Conservation (phyloP, 2,888 invertebrate genomes). For the Saturnia pavonia region DNA sequence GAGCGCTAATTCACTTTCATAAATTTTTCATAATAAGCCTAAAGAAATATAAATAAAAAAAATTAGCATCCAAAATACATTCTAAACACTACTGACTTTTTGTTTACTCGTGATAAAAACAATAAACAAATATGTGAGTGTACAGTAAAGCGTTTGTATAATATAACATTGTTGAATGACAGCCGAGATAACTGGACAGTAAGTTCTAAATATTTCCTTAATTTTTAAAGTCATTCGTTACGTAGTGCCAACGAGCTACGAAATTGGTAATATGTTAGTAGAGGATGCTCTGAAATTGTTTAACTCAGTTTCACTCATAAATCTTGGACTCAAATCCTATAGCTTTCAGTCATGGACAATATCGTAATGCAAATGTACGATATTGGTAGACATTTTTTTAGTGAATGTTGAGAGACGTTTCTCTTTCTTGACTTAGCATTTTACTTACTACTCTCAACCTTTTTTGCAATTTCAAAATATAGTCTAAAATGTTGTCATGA, state of each 20-base stretch:
- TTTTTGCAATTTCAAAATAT: background rate
- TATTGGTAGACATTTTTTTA: background rate
- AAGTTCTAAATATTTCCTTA: slow-evolving; percentile 65
- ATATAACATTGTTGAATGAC: slow-evolving; percentile 48
- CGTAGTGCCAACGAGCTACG: slow-evolving; percentile 30
- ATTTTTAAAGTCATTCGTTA: slow-evolving; percentile 66
- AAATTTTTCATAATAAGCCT: too few relatives aligned
- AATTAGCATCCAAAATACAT: background rate
- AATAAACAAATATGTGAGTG: slow-evolving; percentile 10
- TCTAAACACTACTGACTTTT: background rate
- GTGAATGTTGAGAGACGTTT: background rate
- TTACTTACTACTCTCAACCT: background rate
- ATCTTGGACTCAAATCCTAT: too few relatives aligned
- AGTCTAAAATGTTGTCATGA: background rate
- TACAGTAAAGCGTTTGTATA: slow-evolving; percentile 3
- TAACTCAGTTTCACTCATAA: background rate
- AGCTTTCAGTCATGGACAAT: too few relatives aligned
- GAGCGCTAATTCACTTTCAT: too few relatives aligned
- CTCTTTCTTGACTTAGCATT: background rate
- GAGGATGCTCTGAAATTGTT: slow-evolving; percentile 14
- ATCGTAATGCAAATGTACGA: too few relatives aligned
- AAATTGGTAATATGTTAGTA: slow-evolving; percentile 21
- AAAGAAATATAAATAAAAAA: too few relatives aligned
- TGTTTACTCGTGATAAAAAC: slow-evolving; percentile 9
- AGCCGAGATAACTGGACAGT: slow-evolving; percentile 51